Conservation (phyloP, 1,140 invertebrate genomes). For the Mya arenaria region DNA sequence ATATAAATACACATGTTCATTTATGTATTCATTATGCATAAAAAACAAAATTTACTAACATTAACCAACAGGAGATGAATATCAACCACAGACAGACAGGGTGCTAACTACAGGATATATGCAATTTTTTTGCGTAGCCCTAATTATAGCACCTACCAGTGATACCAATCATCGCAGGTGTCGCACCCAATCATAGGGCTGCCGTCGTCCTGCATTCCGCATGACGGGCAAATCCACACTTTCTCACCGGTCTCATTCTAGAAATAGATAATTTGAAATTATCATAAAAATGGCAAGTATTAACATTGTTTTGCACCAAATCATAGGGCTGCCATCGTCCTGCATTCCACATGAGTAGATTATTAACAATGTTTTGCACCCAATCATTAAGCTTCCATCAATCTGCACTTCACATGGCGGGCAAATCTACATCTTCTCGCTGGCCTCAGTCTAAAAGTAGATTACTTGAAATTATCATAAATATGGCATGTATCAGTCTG, state of each 20-base stretch:
- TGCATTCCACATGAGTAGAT: slow-evolving; percentile 94
- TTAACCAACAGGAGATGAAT: not conserved
- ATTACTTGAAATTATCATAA: too few relatives aligned
- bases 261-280: slow-evolving; percentile 73
- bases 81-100: not conserved
- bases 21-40: not conserved
- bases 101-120: not conserved
- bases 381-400: too few relatives aligned
- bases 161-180: slow-evolving; percentile 99
- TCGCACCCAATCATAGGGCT: slow-evolving; percentile 99
- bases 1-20: not conserved
- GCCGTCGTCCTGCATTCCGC: slow-evolving; percentile 95
- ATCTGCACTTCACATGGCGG: too few relatives aligned
- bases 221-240: slow-evolving; percentile 99
- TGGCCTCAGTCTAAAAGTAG: slow-evolving; percentile 90
- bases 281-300: slow-evolving; percentile 10
- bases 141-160: slow-evolving; percentile 87
- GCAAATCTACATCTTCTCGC: slow-evolving; percentile 98
- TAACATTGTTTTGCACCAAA: too few relatives aligned
- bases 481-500: too few relatives aligned
- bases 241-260: slow-evolving; percentile 93
- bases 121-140: not conserved
- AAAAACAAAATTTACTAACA: not conserved
- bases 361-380: too few relatives aligned
- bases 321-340: slow-evolving; percentile 98